These are phyloP conservation scores for Drosophila mercatorum DNA, from an alignment of 2,888 invertebrate genomes.

Conservation along the genomic window DNA sequence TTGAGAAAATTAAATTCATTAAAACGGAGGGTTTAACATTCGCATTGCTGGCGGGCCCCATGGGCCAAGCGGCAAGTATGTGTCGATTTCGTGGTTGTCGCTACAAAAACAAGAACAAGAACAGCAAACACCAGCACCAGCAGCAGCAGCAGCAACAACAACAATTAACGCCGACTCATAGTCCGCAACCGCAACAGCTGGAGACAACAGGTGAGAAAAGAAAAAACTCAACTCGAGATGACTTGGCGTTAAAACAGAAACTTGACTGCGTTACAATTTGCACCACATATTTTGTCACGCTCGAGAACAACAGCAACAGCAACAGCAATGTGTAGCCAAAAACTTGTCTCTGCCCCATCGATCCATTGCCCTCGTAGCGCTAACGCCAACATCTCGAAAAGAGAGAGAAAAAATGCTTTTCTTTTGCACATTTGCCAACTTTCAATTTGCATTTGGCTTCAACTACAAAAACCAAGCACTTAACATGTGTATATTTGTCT, in stretches of 20 bases:
- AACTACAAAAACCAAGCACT: conserved; percentile 41
- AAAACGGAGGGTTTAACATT: conserved; percentile 85
- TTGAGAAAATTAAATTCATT: conserved; percentile 83
- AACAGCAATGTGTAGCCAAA: conserved; percentile 7
- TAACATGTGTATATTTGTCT: conserved; percentile 29
- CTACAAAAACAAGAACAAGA: conserved; percentile 89
- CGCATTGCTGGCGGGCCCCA: conserved; percentile 85
- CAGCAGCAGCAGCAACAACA: conserved; percentile 54
- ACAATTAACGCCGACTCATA: conserved; percentile 50
- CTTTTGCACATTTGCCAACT: conserved; percentile 72
- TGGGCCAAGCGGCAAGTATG: conserved; percentile 93
- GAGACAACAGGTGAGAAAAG: conserved; percentile 67
- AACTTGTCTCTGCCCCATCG: conserved; percentile 25
- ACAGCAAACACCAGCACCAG: conserved; percentile 63
- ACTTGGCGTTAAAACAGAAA: conserved; percentile 15
- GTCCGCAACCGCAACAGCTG: conserved; percentile 45
- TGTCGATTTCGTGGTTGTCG: conserved; percentile 92
- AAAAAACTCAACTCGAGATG: conserved; percentile 21
- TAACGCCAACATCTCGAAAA: conserved; percentile 10
- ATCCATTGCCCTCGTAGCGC: conserved; percentile 19
- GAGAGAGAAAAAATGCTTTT: conserved; percentile 17
- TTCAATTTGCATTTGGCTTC: conserved; percentile 72
- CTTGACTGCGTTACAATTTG: conserved; percentile 27
- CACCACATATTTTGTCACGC: conserved; percentile 48
- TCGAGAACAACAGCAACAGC: neutral